phyloP scores from a whole-genome alignment of 2,888 invertebrate species.

The Hirudinaria manillensis region DNA sequence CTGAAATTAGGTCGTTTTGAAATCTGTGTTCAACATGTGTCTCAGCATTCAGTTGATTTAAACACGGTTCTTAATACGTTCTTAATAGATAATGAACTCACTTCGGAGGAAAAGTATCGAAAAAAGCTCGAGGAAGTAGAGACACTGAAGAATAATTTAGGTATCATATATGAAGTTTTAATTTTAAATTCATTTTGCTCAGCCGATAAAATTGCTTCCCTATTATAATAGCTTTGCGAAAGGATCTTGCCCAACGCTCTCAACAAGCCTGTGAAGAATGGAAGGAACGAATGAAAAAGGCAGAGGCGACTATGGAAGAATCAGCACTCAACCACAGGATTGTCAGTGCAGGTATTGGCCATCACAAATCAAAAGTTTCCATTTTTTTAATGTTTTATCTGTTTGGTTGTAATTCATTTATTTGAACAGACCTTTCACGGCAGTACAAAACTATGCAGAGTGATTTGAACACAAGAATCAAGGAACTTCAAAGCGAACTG shows the following conservation, averaged over 20 bases:
- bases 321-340: background rate
- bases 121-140: constrained; percentile 9
- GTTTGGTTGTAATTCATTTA: background rate
- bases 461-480: constrained; percentile 12
- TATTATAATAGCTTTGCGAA: background rate
- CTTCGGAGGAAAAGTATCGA: background rate
- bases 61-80: background rate
- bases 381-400: background rate
- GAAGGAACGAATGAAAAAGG: constrained; percentile 10
- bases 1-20: no score
- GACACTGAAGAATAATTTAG: background rate
- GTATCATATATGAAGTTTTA: background rate
- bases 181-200: constrained; percentile 7
- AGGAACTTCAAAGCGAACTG: background rate
- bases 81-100: background rate
- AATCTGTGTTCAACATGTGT: background rate
- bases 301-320: constrained; percentile 10
- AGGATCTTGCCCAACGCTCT: constrained; percentile 12
- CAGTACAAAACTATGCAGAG: constrained; percentile 6
- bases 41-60: background rate
- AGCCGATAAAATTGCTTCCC: background rate
- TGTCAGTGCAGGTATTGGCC: constrained; percentile 15
- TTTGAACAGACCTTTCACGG: background rate
- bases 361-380: background rate
- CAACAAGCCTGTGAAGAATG: constrained; percentile 22